A percentile compares a stretch with the other conserved stretches of the same genome.
These are phyloP conservation scores for Neoitamus cyanurus DNA, from an alignment of 2,888 invertebrate species.

Conservation along the genomic window DNA sequence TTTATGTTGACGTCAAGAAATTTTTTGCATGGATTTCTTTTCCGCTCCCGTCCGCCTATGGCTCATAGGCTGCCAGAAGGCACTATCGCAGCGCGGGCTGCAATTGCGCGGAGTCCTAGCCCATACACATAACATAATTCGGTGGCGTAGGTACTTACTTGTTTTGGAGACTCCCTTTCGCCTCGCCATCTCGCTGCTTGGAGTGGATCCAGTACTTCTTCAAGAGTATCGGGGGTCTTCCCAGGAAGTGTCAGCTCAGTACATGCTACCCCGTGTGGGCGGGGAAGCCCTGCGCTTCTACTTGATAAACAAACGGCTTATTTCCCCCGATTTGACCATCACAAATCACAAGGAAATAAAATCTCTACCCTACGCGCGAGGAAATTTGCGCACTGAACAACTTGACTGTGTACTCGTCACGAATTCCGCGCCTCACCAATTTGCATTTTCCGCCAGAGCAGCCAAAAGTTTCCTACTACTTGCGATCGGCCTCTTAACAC, in stretches of 20 bases:
- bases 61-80: too few species aligned
- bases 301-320: neutral
- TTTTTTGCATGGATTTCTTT: constrained; percentile 9
- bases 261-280: neutral
- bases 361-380: neutral
- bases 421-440: neutral
- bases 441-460: constrained; percentile 4
- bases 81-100: neutral
- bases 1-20: constrained; percentile 37
- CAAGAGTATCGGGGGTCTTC: neutral
- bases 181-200: constrained; percentile 47
- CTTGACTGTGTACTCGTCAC: neutral
- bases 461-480: neutral
- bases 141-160: constrained; percentile 48
- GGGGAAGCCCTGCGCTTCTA: neutral
- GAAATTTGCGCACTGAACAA: neutral
- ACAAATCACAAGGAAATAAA: constrained; percentile 8
- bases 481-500: neutral
- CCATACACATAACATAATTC: neutral
- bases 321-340: constrained; percentile 16
- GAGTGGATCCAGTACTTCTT: neutral
- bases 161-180: constrained; percentile 52
- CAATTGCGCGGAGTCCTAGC: neutral
- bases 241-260: constrained; percentile 5
- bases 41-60: neutral